Evolutionary conservation across 2,113 vertebrate genomes (phyloP).

Genomic region (Aegotheles bennettii): DNA sequence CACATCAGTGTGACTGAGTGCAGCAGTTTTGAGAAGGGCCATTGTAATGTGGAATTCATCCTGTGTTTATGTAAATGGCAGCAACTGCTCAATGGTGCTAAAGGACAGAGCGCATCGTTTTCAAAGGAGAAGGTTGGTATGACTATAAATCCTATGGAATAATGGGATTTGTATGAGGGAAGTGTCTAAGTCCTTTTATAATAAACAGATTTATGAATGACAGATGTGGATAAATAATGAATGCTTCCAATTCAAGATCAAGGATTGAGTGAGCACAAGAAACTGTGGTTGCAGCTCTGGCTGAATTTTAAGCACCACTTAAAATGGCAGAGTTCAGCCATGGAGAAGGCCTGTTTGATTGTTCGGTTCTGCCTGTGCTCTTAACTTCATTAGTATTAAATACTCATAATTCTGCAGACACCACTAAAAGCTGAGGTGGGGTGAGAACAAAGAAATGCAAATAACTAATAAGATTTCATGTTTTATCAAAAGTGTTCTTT

Average conservation of each 20-base stretch:
- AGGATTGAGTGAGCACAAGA: neutral
- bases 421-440: neutral
- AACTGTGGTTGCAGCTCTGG: neutral
- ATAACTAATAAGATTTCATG: neutral
- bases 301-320: conserved; percentile 25
- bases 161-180: conserved; percentile 5
- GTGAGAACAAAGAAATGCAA: neutral
- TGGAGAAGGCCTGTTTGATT: neutral
- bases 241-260: neutral
- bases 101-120: neutral
- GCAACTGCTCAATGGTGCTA: neutral
- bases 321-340: neutral
- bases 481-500: neutral
- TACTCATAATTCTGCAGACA: neutral
- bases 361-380: neutral
- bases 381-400: conserved; percentile 3
- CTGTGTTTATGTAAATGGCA: neutral
- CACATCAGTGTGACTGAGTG: rapidly evolving
- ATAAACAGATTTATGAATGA: conserved; percentile 51
- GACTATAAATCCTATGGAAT: neutral
- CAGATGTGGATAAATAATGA: conserved; percentile 44
- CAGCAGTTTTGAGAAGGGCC: neutral
- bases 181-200: conserved; percentile 22
- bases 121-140: neutral
- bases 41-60: neutral